Conservation (phyloP, 2,888 invertebrate genomes). For the Dorcus hopei region DNA sequence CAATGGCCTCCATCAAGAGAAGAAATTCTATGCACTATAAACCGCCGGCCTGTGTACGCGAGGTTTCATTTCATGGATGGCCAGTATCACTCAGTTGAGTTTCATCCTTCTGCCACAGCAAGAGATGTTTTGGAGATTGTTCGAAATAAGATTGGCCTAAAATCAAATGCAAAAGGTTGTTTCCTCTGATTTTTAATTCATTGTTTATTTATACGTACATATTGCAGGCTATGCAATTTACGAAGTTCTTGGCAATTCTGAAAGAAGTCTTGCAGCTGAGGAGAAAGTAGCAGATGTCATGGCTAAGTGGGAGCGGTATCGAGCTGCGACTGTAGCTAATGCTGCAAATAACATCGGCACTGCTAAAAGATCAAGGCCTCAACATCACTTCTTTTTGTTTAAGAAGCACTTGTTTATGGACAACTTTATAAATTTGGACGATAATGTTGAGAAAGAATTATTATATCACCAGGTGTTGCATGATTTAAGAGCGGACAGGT, state of each 20-base stretch:
- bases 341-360: conserved; percentile 40
- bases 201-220: conserved; percentile 6
- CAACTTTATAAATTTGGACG: conserved; percentile 72
- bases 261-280: conserved; percentile 77
- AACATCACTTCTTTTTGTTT: conserved; percentile 69
- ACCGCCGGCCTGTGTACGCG: conserved; percentile 85
- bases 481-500: conserved; percentile 83
- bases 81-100: conserved; percentile 91
- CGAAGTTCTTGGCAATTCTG: conserved; percentile 84
- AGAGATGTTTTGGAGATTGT: conserved; percentile 85
- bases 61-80: conserved; percentile 91
- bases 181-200: not conserved
- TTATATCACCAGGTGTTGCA: conserved; percentile 92
- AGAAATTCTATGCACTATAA: conserved; percentile 89
- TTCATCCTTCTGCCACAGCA: conserved; percentile 90
- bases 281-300: conserved; percentile 93
- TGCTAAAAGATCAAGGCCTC: conserved; percentile 45
- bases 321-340: conserved; percentile 64
- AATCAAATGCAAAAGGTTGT: conserved; percentile 61
- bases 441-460: conserved; percentile 90
- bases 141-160: conserved; percentile 84
- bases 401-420: conserved; percentile 83
- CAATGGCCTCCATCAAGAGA: conserved; percentile 89
- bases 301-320: conserved; percentile 91
- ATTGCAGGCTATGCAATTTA: conserved; percentile 82